Base-by-base conservation (phyloP, 2,113 vertebrate genomes). In the Synodontis membranacea region DNA sequence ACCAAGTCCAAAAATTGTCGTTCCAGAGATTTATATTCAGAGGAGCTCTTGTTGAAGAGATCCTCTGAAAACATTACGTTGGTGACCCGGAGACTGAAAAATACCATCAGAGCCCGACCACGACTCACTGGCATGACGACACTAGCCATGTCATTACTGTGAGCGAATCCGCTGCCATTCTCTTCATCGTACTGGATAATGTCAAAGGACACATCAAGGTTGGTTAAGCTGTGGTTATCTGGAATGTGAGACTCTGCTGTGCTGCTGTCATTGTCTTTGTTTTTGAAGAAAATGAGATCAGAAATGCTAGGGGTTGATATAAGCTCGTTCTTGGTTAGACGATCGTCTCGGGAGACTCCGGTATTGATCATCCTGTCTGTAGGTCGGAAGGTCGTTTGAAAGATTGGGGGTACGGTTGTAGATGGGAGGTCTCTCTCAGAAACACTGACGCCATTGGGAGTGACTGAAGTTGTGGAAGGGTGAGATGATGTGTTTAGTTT, bases 31-130 rank as follows among this genome's bases (percentile, higher is more conserved):
- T 97, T 98, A 92, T 98, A 99, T 87, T 98, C 97, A 31, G 96
- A 90, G 0, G 98, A 99, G 90, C 97, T 97, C 92, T 97, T 99
- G 93, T 99, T 99, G 89, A 99, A 98, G 10, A 99, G 92, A 87
- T 97, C 95, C 84, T 95, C 95, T 78, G 97, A 99, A 92, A 99
- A 99, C 75, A 95, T 96, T 97, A 99, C 99, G 93, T 99, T 99
- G 84, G 97, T 99, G 48, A 99, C 98, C 84, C 97, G 95, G 72
- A 99, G 96, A 52, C 97, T 99, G 89, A 99, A 99, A 94, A 99
- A 99, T 74, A 99, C 97, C 0, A 96, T 95, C 11, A 99, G 93
- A 14, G 96, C 94, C 87, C 94, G 92, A 79, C 94, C 92, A 0
- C 96, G 93, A 78, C 80, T 91, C 3, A 52, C 60, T 10, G 96